phyloP scores from a whole-genome alignment of 2,797 vertebrate genomes.

The Chaunax sp. region DNA sequence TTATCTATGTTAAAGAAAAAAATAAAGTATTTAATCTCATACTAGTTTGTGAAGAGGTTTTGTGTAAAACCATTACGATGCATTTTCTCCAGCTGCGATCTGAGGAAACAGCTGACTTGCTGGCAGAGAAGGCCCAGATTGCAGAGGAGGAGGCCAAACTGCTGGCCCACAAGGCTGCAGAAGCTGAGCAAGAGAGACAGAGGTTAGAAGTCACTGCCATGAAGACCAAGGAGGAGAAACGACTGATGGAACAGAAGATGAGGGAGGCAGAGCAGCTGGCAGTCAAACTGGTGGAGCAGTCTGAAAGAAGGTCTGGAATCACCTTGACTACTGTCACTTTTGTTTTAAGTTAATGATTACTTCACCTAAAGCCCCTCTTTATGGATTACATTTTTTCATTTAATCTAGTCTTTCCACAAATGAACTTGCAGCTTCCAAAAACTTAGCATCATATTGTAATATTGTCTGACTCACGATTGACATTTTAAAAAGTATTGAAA shows the following conservation, averaged over 20 bases:
- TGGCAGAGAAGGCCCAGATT: conserved; percentile 96
- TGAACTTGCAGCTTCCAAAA: not conserved
- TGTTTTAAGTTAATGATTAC: not conserved
- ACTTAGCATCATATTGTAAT: not conserved
- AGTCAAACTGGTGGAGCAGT: conserved; percentile 93
- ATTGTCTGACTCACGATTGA: no score
- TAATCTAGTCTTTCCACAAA: not conserved
- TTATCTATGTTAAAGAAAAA: no score
- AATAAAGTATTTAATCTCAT: not conserved
- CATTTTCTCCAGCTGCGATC: conserved; percentile 85
- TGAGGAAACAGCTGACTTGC: conserved; percentile 91
- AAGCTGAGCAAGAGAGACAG: conserved; percentile 92
- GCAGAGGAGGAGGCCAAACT: conserved; percentile 95
- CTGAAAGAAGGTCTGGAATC: conserved; percentile 87
- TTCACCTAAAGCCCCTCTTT: not conserved
- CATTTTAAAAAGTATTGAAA: no score
- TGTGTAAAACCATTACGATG: not conserved
- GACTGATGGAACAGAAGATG: conserved; percentile 97
- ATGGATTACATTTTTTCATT: not conserved
- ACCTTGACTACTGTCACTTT: not conserved
- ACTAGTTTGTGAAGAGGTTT: not conserved
- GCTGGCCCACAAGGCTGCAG: conserved; percentile 93
- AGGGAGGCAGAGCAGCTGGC: conserved; percentile 92
- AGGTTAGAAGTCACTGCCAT: conserved; percentile 91
- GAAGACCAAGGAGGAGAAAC: conserved; percentile 94